These are phyloP conservation scores for Omphaloscelis lunosa DNA, from an alignment of 2,888 invertebrate genomes.

Conservation along the genomic window DNA sequence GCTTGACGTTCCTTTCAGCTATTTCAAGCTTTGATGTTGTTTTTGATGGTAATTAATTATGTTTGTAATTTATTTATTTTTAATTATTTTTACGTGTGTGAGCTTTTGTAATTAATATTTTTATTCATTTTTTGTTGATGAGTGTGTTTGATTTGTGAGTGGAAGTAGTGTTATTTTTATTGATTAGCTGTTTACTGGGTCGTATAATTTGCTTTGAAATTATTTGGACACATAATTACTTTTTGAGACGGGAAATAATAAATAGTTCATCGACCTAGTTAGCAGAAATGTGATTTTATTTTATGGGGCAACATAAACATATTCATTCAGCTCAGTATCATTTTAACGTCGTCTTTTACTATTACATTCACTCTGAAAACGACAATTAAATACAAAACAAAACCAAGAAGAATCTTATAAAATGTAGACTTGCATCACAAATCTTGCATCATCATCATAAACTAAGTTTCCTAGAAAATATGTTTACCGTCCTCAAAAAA, in stretches of 20 bases:
- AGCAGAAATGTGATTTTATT: background rate
- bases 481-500: conserved; percentile 34
- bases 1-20: conserved; percentile 63
- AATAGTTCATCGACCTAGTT: background rate
- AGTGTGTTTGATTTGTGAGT: conserved; percentile 16
- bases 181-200: background rate
- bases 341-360: background rate
- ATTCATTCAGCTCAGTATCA: no score
- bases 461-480: conserved; percentile 8
- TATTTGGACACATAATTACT: background rate
- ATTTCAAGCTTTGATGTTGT: conserved; percentile 65
- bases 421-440: background rate
- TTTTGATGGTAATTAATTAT: conserved; percentile 63
- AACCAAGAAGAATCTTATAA: background rate
- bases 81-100: conserved; percentile 29
- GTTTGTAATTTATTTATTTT: conserved; percentile 18
- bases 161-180: conserved; percentile 8
- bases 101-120: conserved; percentile 49
- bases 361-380: background rate
- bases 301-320: background rate
- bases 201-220: background rate
- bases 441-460: conserved; percentile 32
- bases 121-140: conserved; percentile 31
- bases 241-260: background rate
- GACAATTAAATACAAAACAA: background rate